Percentiles rank a stretch among this genome's conserved stretches.
Conservation (phyloP, 2,888 invertebrate genomes). For the Sinhomidia bicolor region DNA sequence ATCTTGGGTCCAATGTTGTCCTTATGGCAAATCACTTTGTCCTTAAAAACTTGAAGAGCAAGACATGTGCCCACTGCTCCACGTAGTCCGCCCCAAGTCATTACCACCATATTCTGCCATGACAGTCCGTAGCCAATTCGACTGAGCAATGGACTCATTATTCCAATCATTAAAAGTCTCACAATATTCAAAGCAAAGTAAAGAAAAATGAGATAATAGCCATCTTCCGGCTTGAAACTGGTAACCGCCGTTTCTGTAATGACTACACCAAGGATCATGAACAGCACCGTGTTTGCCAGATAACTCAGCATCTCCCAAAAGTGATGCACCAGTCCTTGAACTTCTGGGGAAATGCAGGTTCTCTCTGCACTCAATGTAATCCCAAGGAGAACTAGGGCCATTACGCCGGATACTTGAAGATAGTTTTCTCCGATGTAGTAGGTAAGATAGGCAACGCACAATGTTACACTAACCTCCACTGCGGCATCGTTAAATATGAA, state of each 20-base stretch:
- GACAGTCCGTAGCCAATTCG: conserved; percentile 85
- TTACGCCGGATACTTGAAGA: conserved; percentile 82
- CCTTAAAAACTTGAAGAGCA: conserved; percentile 84
- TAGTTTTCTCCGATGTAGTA: conserved; percentile 81
- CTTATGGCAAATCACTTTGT: conserved; percentile 81
- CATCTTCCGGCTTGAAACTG: conserved; percentile 83
- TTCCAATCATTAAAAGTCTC: conserved; percentile 83
- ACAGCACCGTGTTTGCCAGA: conserved; percentile 84
- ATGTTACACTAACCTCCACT: conserved; percentile 82
- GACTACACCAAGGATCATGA: conserved; percentile 85
- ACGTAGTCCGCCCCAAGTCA: conserved; percentile 86
- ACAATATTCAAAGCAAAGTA: conserved; percentile 82
- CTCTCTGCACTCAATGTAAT: conserved; percentile 82
- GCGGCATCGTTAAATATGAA: conserved; percentile 82
- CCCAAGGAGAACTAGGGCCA: conserved; percentile 83
- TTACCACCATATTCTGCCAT: conserved; percentile 84
- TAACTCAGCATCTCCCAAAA: conserved; percentile 82
- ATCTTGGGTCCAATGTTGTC: conserved; percentile 74
- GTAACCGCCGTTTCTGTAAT: conserved; percentile 84
- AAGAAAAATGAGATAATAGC: conserved; percentile 83
- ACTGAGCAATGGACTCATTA: conserved; percentile 84
- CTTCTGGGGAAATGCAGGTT: conserved; percentile 82
- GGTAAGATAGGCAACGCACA: conserved; percentile 82
- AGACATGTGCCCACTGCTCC: conserved; percentile 85
- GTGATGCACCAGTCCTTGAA: conserved; percentile 82